Percentiles rank a stretch among this genome's conserved stretches.
These are phyloP conservation scores for Hyaena hyaena DNA, from an alignment of 2,113 vertebrate genomes.

Conservation along the genomic window DNA sequence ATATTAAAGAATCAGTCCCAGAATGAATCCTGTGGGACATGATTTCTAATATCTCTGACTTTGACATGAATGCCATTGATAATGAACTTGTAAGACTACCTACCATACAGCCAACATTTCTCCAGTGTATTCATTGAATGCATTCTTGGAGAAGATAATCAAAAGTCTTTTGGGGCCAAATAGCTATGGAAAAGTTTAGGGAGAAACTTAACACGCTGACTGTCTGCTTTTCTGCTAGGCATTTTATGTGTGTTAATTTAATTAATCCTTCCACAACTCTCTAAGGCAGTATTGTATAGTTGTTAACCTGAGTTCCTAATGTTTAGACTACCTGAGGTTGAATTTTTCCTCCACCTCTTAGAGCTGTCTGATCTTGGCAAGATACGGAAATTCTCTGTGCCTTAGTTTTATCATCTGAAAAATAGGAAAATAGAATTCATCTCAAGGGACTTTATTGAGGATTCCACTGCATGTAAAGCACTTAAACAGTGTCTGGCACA, in stretches of 20 bases:
- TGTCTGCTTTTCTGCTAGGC: constrained; percentile 31
- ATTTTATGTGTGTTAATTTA: not conserved
- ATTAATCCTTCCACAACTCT: not conserved
- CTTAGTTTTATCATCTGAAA: constrained; percentile 43
- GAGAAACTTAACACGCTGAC: not conserved
- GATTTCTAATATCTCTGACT: constrained; percentile 29
- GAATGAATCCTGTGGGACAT: constrained; percentile 47
- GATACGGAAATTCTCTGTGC: not conserved
- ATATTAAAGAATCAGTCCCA: constrained; percentile 74
- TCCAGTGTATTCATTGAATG: not conserved
- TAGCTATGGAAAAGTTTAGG: not conserved
- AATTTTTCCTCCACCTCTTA: not conserved
- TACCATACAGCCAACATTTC: not conserved
- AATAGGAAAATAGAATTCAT: constrained; percentile 12
- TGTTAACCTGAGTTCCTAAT: not conserved
- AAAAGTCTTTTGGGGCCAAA: constrained; percentile 24
- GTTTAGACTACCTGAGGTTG: not conserved
- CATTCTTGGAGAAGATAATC: not conserved
- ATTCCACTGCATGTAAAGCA: not conserved
- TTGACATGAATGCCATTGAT: constrained; percentile 22
- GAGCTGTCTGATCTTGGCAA: not conserved
- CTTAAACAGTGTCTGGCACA: not conserved
- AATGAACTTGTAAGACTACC: not conserved
- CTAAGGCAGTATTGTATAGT: not conserved
- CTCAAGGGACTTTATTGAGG: not conserved